Evolutionary conservation across 2,888 invertebrate genomes (phyloP).

Genomic region (Conistra vaccinii): DNA sequence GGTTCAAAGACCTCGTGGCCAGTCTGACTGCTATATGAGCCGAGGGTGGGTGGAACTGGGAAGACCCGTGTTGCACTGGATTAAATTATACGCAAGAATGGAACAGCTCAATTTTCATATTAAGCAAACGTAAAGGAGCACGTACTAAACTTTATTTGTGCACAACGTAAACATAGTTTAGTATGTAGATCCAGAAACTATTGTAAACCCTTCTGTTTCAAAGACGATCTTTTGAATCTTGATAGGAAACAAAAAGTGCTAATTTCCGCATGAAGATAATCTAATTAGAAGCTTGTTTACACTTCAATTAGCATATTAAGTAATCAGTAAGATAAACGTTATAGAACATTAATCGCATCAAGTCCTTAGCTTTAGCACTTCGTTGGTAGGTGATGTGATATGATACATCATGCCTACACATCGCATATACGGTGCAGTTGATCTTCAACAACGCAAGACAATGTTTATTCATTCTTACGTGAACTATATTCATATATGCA

Average conservation of each 20-base stretch:
- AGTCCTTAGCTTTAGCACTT: slow-evolving; percentile 14
- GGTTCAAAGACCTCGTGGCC: slow-evolving; percentile 61
- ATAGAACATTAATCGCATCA: slow-evolving; percentile 17
- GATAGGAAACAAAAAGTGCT: not conserved
- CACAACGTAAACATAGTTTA: slow-evolving; percentile 4
- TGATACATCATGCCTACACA: slow-evolving; percentile 14
- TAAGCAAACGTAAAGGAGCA: slow-evolving; percentile 34
- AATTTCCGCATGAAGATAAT: not conserved
- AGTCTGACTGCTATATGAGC: slow-evolving; percentile 51
- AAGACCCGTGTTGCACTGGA: slow-evolving; percentile 43
- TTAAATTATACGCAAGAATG: slow-evolving; percentile 50
- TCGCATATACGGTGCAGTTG: not conserved
- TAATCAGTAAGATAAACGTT: slow-evolving; percentile 15
- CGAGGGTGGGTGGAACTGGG: slow-evolving; percentile 47
- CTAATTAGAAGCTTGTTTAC: slow-evolving; percentile 10
- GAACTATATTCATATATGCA: slow-evolving; percentile 31
- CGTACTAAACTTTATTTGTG: slow-evolving; percentile 12
- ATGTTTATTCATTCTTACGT: slow-evolving; percentile 24
- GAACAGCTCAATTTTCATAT: slow-evolving; percentile 47
- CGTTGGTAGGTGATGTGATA: no score
- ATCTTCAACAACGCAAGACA: not conserved
- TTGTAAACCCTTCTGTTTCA: not conserved
- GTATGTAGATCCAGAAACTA: not conserved
- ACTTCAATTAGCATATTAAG: slow-evolving; percentile 18
- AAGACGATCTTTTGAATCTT: not conserved